Base-by-base conservation (phyloP, 2,888 invertebrate species). In the Aspidapion aeneum region DNA sequence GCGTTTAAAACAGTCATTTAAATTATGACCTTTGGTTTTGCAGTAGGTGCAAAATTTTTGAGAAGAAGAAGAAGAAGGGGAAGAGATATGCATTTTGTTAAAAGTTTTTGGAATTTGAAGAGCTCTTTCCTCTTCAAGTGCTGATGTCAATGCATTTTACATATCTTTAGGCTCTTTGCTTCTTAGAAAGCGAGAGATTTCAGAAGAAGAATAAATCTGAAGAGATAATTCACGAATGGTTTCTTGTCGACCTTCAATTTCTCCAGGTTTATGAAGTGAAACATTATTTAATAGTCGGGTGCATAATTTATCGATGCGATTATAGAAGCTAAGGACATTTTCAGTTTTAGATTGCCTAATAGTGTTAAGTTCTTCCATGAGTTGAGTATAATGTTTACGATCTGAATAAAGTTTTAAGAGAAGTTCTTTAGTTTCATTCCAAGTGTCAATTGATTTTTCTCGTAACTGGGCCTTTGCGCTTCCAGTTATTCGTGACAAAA, bases 111-210 rank as follows among this genome's bases (percentile, higher is more conserved):
- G n/a, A 2, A 20, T 20, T 3, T 52, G 16, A 18, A 3, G 48
- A 21, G 5, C 58, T 21, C 62, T 21, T 55, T 63, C 60, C 22
- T 59, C 63, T 49, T 63, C 63, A 1, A 50, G 49, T 18, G 60
- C 63, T 3, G 51, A 18, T 21, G 56, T 63, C 2, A 59, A 55
- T 7, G 63, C 63, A 12, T 55, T 49, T 16, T 49, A 55, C 16
- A 60, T 50, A 20, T 19, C 57, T 62, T 35, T 60, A 16, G 22
- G 55, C 21, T 60, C 50, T 49, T 60, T 57, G 2, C 55, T 52
- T 56, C 63, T 51, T n/a, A 57, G 52, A n/a, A 57, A 63, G n/a
- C 56, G 18, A 17, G 55, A 63, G n/a, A n/a, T 63, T 9, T 63
- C 63, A 18, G 60, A 60, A 1, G 16, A 12, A 52, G 48, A 48